Conservation (phyloP, 2,797 vertebrate genomes). For the Sebastes oblongus region DNA sequence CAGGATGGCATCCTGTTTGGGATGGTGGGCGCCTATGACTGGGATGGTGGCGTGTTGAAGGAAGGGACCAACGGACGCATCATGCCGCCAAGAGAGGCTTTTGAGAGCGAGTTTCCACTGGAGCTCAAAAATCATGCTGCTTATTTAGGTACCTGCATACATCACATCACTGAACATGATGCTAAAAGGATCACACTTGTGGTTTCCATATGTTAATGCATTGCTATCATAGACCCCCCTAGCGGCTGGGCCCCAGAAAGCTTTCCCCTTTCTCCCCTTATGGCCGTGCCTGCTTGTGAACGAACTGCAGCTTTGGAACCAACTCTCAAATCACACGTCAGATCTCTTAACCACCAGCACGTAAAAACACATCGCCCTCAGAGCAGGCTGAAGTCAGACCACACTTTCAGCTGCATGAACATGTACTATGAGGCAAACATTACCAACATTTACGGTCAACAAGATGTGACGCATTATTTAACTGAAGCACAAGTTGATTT, state of each 20-base stretch:
- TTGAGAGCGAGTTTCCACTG: slow-evolving; percentile 90
- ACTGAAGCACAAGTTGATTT: background rate
- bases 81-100: slow-evolving; percentile 84
- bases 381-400: background rate
- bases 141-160: slow-evolving; percentile 85
- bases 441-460: background rate
- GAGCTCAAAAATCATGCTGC: slow-evolving; percentile 93
- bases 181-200: background rate
- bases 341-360: background rate
- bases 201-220: background rate
- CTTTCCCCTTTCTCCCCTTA: background rate
- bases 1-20: slow-evolving; percentile 96
- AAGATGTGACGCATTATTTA: background rate
- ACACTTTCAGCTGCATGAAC: background rate
- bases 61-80: slow-evolving; percentile 79
- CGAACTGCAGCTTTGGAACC: background rate
- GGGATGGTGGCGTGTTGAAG: slow-evolving; percentile 92
- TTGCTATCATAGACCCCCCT: background rate
- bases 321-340: background rate
- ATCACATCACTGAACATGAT: background rate
- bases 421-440: background rate
- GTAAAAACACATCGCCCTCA: background rate
- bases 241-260: background rate
- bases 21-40: slow-evolving; percentile 95
- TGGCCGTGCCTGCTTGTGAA: background rate